These are phyloP conservation scores for Philereme transversata DNA, from an alignment of 2,888 invertebrate genomes.

Conservation along the genomic window DNA sequence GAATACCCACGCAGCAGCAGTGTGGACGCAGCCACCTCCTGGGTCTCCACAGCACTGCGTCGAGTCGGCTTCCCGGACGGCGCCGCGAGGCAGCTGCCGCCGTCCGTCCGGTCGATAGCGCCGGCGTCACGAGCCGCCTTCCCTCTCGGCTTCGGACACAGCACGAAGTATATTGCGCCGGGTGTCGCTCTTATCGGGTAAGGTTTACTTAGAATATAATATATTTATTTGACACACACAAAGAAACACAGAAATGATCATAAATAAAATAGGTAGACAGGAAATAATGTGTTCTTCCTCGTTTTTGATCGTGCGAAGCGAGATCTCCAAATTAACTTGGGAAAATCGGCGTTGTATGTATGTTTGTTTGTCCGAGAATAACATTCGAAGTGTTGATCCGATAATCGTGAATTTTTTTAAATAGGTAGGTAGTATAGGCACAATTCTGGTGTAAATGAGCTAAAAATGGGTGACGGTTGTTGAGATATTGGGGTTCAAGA, in stretches of 20 bases:
- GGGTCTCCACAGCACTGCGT: constrained; percentile 72
- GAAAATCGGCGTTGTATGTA: not conserved
- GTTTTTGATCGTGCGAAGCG: too few relatives aligned
- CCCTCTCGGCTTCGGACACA: constrained; percentile 96
- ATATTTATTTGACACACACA: not conserved
- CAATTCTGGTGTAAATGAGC: too few relatives aligned
- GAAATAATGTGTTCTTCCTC: too few relatives aligned
- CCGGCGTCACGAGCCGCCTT: constrained; percentile 91
- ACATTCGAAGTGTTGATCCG: too few relatives aligned
- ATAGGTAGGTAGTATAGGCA: too few relatives aligned
- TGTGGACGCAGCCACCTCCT: constrained; percentile 82
- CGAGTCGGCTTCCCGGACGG: constrained; percentile 72
- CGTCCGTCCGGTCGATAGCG: constrained; percentile 85
- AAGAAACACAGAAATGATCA: too few relatives aligned
- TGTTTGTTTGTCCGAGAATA: too few relatives aligned
- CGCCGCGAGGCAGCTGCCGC: constrained; percentile 86
- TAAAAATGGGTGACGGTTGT: too few relatives aligned
- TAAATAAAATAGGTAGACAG: too few relatives aligned
- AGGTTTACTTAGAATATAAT: constrained; percentile 26
- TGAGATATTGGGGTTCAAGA: too few relatives aligned
- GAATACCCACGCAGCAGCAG: constrained; percentile 79
- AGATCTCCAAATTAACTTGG: too few relatives aligned
- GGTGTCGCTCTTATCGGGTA: constrained; percentile 95
- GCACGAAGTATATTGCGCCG: constrained; percentile 91
- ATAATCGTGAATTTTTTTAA: too few relatives aligned